These are phyloP conservation scores for Colletes gigas DNA, from an alignment of 1,140 invertebrate genomes.

Conservation along the genomic window DNA sequence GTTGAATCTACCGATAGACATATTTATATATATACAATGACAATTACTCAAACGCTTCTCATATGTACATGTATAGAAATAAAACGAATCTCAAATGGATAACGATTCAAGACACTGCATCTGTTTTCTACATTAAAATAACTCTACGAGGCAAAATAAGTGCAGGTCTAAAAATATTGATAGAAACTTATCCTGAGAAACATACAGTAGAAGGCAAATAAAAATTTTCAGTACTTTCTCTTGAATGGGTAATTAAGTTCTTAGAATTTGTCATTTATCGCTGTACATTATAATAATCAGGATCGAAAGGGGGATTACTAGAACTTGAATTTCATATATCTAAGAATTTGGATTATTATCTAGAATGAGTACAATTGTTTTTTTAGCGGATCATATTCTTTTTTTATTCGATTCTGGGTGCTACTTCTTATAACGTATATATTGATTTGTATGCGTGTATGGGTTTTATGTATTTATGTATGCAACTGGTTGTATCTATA, in stretches of 20 bases:
- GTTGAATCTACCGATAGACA: not conserved
- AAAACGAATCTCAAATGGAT: not conserved
- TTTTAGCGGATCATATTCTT: conserved; percentile 52
- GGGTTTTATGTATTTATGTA: conserved; percentile 54
- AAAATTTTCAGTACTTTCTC: conserved; percentile 17
- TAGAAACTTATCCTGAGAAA: not conserved
- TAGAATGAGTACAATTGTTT: conserved; percentile 23
- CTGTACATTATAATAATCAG: not conserved
- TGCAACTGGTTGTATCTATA: conserved; percentile 44
- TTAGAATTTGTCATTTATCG: not conserved
- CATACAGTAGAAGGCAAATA: conserved; percentile 13
- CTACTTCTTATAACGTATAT: conserved; percentile 59
- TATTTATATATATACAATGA: not conserved
- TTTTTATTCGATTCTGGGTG: conserved; percentile 62
- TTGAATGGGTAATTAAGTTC: not conserved
- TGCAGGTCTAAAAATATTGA: not conserved
- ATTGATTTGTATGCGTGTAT: conserved; percentile 53
- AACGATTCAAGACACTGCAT: not conserved
- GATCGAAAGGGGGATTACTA: not conserved
- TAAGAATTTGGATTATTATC: not conserved
- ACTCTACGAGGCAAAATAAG: not conserved
- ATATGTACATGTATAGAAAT: not conserved
- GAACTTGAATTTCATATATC: not conserved
- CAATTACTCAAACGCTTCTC: not conserved
- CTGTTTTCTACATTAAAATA: not conserved